phyloP scores from a whole-genome alignment of 2,113 vertebrate species.

The Marcusenius ussheri region DNA sequence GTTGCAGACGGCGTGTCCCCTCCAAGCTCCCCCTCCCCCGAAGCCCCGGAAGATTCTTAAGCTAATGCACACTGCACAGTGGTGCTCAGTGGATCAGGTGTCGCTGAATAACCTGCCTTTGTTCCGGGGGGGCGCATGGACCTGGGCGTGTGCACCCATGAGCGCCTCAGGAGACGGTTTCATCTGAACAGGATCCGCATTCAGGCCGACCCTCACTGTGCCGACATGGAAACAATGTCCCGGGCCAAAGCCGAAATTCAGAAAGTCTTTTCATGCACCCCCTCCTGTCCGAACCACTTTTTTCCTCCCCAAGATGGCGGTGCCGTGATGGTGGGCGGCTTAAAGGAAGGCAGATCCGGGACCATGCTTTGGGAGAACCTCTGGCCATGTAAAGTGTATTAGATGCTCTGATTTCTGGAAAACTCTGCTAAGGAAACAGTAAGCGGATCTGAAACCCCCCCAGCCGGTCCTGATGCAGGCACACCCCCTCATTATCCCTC shows the following conservation, averaged over 20 bases:
- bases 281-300: background rate
- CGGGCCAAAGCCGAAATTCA: background rate
- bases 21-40: background rate
- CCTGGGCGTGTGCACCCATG: background rate
- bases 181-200: conserved; percentile 2
- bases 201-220: background rate
- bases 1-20: background rate
- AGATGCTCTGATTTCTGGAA: background rate
- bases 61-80: conserved; percentile 7
- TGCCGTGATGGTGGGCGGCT: background rate
- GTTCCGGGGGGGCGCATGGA: background rate
- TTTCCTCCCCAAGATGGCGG: background rate
- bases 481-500: background rate
- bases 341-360: background rate
- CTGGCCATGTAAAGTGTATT: background rate
- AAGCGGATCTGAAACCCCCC: background rate
- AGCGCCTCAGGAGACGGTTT: background rate
- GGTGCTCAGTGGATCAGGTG: background rate
- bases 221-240: background rate
- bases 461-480: background rate
- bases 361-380: background rate
- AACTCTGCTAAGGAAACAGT: background rate
- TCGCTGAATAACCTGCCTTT: background rate
- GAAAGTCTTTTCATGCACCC: background rate
- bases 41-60: background rate